phyloP scores from a whole-genome alignment of 2,888 invertebrate species.

The Campoletis raptor region DNA sequence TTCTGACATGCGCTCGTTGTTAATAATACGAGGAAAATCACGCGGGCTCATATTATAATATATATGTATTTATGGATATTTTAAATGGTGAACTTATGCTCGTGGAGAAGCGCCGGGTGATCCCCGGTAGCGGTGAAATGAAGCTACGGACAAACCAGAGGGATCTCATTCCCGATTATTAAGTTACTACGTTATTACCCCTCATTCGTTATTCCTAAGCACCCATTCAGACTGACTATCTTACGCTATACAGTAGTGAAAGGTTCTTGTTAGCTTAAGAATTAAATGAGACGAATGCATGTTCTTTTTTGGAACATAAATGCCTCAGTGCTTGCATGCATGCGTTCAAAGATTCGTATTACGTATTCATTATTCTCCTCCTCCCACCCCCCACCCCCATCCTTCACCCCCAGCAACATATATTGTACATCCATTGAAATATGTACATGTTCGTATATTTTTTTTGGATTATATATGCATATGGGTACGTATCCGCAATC shows the following conservation, averaged over 20 bases:
- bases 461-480: slow-evolving; percentile 3
- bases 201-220: slow-evolving; percentile 67
- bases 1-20: slow-evolving; percentile 31
- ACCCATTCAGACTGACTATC: slow-evolving; percentile 58
- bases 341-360: slow-evolving; percentile 52
- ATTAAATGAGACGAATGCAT: slow-evolving; percentile 53
- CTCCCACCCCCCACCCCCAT: too few species aligned
- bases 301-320: slow-evolving; percentile 56
- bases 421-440: background rate
- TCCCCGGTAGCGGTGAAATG: slow-evolving; percentile 45
- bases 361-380: slow-evolving; percentile 33
- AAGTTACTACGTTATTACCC: slow-evolving; percentile 64
- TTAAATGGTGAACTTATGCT: slow-evolving; percentile 3
- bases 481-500: slow-evolving; percentile 13
- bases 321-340: slow-evolving; percentile 25
- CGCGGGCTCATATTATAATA: slow-evolving; percentile 9
- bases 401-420: background rate
- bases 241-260: slow-evolving; percentile 53
- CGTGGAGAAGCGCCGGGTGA: slow-evolving; percentile 20
- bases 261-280: slow-evolving; percentile 62
- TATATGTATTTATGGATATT: slow-evolving; percentile 16
- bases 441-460: background rate
- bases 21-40: slow-evolving; percentile 49
- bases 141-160: slow-evolving; percentile 35
- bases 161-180: slow-evolving; percentile 60